phyloP scores from a whole-genome alignment of 2,888 invertebrate species.

The Thymelicus lineola region DNA sequence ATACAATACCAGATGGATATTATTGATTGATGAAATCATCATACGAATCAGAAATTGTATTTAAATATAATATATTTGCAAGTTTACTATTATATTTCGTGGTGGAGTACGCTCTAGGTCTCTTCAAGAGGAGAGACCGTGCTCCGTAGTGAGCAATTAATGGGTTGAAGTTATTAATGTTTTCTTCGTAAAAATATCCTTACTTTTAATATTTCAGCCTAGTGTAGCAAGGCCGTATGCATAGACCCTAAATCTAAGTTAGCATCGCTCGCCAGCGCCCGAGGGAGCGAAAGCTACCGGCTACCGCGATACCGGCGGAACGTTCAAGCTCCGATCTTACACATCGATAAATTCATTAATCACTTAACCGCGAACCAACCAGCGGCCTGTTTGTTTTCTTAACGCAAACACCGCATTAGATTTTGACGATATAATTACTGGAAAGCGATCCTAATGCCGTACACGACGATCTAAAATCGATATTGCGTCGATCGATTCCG shows the following conservation, averaged over 20 bases:
- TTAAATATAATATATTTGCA: too few species aligned
- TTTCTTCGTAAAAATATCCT: too few species aligned
- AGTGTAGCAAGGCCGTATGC: slow-evolving; percentile 15
- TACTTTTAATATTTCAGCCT: background rate
- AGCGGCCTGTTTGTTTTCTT: slow-evolving; percentile 47
- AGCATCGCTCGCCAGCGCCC: slow-evolving; percentile 53
- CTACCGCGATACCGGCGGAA: slow-evolving; percentile 39
- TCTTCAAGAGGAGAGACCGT: too few species aligned
- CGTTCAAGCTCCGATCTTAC: slow-evolving; percentile 57
- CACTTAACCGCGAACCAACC: slow-evolving; percentile 52
- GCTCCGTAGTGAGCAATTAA: too few species aligned
- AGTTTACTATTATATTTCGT: too few species aligned
- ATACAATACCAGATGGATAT: too few species aligned
- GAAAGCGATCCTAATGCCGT: slow-evolving; percentile 43
- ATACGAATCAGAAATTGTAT: too few species aligned
- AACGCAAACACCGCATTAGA: slow-evolving; percentile 45
- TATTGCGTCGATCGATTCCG: slow-evolving; percentile 40
- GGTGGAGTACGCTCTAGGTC: too few species aligned
- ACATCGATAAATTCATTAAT: slow-evolving; percentile 68
- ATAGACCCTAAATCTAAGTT: slow-evolving; percentile 47
- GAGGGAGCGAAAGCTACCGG: slow-evolving; percentile 71
- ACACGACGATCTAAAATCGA: slow-evolving; percentile 46
- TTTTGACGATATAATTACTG: slow-evolving; percentile 49
- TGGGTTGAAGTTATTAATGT: too few species aligned
- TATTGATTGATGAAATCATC: too few species aligned